phyloP scores from a whole-genome alignment of 2,113 vertebrate genomes.

The Eurystomus gularis region DNA sequence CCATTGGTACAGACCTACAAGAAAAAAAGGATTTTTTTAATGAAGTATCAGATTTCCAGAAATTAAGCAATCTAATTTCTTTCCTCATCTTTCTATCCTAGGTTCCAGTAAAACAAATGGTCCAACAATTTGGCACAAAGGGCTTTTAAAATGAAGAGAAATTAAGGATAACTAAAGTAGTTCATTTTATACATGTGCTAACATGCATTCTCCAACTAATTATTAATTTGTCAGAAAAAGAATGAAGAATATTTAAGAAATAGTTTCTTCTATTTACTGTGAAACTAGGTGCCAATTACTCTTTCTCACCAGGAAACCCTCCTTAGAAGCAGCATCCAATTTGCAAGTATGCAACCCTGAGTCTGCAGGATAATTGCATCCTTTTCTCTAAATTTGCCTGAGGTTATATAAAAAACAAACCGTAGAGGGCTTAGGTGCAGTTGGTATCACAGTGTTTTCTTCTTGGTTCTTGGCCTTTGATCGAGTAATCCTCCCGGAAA shows the following conservation, averaged over 20 bases:
- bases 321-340: not conserved
- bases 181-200: not conserved
- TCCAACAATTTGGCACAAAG: not conserved
- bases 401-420: conserved; percentile 3
- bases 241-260: not conserved
- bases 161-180: not conserved
- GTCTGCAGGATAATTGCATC: not conserved
- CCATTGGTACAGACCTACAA: not conserved
- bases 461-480: conserved; percentile 70
- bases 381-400: not conserved
- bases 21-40: not conserved
- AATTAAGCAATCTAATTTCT: not conserved
- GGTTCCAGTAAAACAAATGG: not conserved
- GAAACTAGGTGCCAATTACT: not conserved
- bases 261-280: not conserved
- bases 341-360: not conserved
- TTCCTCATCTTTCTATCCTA: not conserved
- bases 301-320: not conserved
- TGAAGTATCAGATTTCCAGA: not conserved
- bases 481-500: conserved; percentile 69
- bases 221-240: not conserved
- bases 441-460: conserved; percentile 38
- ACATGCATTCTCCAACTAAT: not conserved
- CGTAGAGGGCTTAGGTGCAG: not conserved
- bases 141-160: not conserved